phyloP scores from a whole-genome alignment of 2,113 vertebrate species.

The Oceanodroma tethys region DNA sequence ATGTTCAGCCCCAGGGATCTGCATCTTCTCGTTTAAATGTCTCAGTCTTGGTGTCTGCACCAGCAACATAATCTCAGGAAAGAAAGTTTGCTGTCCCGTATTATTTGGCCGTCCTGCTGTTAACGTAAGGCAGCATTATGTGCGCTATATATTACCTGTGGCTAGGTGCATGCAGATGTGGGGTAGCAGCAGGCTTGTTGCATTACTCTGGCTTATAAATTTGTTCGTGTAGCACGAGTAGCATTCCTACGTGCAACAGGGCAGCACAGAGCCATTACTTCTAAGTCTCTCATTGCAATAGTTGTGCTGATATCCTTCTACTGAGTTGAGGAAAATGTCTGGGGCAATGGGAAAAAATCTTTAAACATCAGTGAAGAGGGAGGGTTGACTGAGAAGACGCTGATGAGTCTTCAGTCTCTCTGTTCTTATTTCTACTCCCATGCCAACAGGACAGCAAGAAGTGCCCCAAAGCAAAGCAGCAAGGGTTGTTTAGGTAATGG shows the following conservation, averaged over 20 bases:
- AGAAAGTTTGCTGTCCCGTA: slow-evolving; percentile 50
- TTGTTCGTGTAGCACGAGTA: accelerated
- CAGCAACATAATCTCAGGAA: slow-evolving; percentile 62
- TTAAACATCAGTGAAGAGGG: background rate
- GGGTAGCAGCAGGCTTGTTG: background rate
- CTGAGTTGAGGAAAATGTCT: background rate
- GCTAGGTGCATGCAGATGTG: background rate
- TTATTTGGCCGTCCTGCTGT: slow-evolving; percentile 44
- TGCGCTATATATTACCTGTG: background rate
- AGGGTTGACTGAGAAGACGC: background rate
- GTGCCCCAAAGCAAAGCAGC: background rate
- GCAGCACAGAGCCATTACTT: background rate
- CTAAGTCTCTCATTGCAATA: background rate
- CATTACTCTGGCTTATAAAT: background rate
- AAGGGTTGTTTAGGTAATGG: background rate
- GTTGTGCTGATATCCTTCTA: background rate
- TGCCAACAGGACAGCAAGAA: background rate
- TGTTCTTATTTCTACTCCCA: background rate
- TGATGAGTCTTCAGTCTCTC: background rate
- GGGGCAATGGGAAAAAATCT: background rate
- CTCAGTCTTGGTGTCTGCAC: slow-evolving; percentile 64
- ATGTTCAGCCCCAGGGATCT: slow-evolving; percentile 72
- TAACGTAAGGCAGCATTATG: background rate
- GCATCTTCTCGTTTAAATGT: slow-evolving; percentile 69
- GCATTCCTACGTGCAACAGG: background rate